Evolutionary conservation across 2,888 invertebrate genomes (phyloP), one percentile per base, ranked within the genome.

Genomic region (Dromius quadrimaculatus): DNA sequence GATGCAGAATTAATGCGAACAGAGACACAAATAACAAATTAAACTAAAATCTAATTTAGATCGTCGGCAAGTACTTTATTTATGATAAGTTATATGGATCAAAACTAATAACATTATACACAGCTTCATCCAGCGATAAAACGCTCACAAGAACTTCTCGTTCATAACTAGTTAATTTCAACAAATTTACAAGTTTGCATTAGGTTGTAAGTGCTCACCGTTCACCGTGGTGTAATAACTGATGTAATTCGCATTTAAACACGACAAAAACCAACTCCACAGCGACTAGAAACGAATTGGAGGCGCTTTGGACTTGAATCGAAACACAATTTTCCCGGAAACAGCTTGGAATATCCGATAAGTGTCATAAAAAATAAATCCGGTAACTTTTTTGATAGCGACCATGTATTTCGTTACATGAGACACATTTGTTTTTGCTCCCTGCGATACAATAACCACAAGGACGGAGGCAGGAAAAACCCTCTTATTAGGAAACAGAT

Each of bases 311-410:
- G 11, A 36, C n/a, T 4, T 20, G 64, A 32, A 64, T 32, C 64
- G 64, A 50, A 64, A 64, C 64, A 64, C 64, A 64, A 64, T 64
- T 64, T 64, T 17, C 13, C 64, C 64, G 64, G 64, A 64, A 64
- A 64, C 64, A 64, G 64, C 64, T 64, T 64, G 64, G 64, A 64
- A 64, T 64, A 64, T 64, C 64, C 64, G 64, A 64, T 64, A 64
- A 64, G 64, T 64, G 64, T 64, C 64, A 64, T 64, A 64, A 64
- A 64, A 64, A 64, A 64, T 64, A 64, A 64, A 64, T 64, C 64
- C 64, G 50, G 64, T 64, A 64, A 64, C 64, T 64, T 64, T n/a
- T 64, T 64, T 64, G 64, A 64, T 64, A 64, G 64, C 64, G 62
- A 38, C 62, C 64, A 36, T 64, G 64, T 64, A 64, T 64, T 64